Conservation (phyloP, 64 coral and sea anemone genomes). For the Astreopora myriophthalma region DNA sequence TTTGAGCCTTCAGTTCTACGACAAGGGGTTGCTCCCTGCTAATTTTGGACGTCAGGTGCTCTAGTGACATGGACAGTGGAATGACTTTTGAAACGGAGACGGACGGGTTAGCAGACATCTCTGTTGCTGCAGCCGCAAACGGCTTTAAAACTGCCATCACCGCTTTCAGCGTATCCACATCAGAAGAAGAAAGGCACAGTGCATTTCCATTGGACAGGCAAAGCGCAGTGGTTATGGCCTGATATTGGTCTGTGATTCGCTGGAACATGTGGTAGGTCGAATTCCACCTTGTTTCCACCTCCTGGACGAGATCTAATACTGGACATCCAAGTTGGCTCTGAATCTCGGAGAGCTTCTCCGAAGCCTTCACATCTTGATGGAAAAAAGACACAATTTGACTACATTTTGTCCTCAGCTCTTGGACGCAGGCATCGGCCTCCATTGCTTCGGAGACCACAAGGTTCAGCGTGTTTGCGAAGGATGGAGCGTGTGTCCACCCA, state of each 20-base stretch:
- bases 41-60: conserved; percentile 31
- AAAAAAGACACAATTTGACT: conserved; percentile 44
- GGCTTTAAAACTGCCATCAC: conserved; percentile 25
- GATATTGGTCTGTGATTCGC: conserved; percentile 5
- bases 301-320: not conserved
- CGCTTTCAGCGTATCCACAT: conserved; percentile 25
- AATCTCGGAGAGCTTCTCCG: conserved; percentile 14
- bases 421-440: not conserved
- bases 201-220: conserved; percentile 30
- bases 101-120: not conserved
- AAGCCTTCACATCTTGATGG: conserved; percentile 10
- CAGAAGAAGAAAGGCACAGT: not conserved
- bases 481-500: conserved; percentile 21
- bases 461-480: conserved; percentile 23
- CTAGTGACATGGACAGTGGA: conserved; percentile 21
- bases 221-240: conserved; percentile 40
- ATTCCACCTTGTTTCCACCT: conserved; percentile 29
- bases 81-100: conserved; percentile 27
- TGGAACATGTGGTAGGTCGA: conserved; percentile 41
- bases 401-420: conserved; percentile 21
- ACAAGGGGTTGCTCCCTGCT: not conserved
- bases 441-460: conserved; percentile 37
- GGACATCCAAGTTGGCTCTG: not conserved
- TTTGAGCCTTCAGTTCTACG: not conserved
- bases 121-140: not conserved